Base-by-base conservation (phyloP, 2,888 invertebrate species). In the Ypsolopha sequella region DNA sequence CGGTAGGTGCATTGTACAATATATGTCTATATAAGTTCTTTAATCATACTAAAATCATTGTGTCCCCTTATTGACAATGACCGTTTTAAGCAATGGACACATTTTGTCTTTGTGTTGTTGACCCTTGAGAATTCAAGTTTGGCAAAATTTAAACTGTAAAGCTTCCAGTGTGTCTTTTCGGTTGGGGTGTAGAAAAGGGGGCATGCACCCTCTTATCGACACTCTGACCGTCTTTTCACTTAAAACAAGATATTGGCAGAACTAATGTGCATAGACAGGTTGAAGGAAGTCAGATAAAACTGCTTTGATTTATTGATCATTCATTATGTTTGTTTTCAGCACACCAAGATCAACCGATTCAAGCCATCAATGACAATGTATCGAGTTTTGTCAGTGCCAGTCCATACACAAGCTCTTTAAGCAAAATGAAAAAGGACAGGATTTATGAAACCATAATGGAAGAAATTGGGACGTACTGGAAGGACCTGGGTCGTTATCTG, bases 381-480 rank as follows among this genome's bases (percentile, higher is more conserved):
- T 14, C 14, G 8, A 36, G 13, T 36, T 47, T 36, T 36, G 14
- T 60, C 8, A 65, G 58, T 50, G 65, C 55, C 44, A 61, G 64
- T 53, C 64, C 71, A 35, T 58, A 58, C 49, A 60, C 61, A 39
- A 56, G 54, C 45, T 60, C 56, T 11, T 56, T 76, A 39, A 73
- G 67, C 54, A 53, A 61, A 36, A 63, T 51, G 51, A 84, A 75
- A 61, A 71, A 62, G 49, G 60, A 72, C 52, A 71, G 70, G 54
- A 78, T 86, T 36, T 62, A 72, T 48, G 56, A 70, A 56, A 77
- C 68, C 41, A 64, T 86, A 1, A 61, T 60, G 50, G 70, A 74
- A 56, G 71, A 77, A 55, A 79, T 85, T 57, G 85, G 85, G 6
- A 67, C 60, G 44, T 68, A 58, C 51, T 86, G 86, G 86, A 66